phyloP scores from a whole-genome alignment of 2,113 vertebrate species.

The Origma solitaria region DNA sequence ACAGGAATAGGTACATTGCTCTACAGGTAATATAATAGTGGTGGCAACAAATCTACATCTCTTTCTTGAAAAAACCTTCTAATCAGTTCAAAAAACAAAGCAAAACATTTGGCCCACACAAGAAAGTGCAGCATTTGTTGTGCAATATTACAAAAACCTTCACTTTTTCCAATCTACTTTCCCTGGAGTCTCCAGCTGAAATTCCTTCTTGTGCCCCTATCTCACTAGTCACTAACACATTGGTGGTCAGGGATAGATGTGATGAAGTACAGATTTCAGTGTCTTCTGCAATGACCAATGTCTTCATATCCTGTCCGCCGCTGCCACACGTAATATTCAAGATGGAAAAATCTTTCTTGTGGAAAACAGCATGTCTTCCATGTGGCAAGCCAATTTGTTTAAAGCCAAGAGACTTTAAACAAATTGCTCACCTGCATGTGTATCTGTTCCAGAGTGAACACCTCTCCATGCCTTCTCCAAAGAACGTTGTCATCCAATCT shows the following conservation, averaged over 20 bases:
- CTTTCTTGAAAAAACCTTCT: neutral
- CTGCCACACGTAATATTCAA: neutral
- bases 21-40: neutral
- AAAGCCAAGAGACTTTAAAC: neutral
- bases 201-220: neutral
- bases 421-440: neutral
- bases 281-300: neutral
- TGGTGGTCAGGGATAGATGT: neutral
- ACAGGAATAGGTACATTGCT: neutral
- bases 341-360: neutral
- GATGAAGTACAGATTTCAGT: neutral
- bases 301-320: neutral
- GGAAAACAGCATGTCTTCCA: neutral
- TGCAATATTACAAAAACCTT: neutral
- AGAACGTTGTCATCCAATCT: neutral
- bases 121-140: neutral
- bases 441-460: neutral
- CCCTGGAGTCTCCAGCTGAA: neutral
- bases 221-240: neutral
- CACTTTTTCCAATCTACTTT: neutral
- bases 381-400: neutral
- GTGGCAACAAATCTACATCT: neutral
- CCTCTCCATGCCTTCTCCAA: neutral
- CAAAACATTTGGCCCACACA: neutral
- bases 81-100: neutral